phyloP scores from a whole-genome alignment of 2,888 invertebrate genomes.

The Caenorhabditis parvicauda region DNA sequence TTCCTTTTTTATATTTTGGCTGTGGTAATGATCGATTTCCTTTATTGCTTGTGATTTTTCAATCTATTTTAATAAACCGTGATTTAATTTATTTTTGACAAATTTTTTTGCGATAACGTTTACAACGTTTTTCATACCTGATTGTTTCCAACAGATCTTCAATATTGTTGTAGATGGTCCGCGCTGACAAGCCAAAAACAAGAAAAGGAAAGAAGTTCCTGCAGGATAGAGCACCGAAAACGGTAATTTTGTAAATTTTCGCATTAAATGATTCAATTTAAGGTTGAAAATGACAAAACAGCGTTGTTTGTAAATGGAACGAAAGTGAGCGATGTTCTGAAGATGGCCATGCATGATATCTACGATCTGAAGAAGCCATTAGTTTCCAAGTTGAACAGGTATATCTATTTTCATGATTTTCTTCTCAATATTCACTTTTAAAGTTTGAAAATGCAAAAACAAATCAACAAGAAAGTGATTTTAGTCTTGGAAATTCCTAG shows the following conservation, averaged over 20 bases:
- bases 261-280: not conserved
- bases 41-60: not conserved
- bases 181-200: slow-evolving; percentile 33
- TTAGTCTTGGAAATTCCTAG: too few relatives aligned
- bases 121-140: too few relatives aligned
- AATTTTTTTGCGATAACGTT: not conserved
- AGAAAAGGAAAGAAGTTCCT: slow-evolving; percentile 35
- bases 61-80: not conserved
- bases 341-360: slow-evolving; percentile 76
- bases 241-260: slow-evolving; percentile 8
- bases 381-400: slow-evolving; percentile 50
- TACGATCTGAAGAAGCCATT: slow-evolving; percentile 57
- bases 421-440: not conserved
- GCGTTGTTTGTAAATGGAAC: slow-evolving; percentile 69
- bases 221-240: slow-evolving; percentile 37
- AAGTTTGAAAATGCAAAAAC: not conserved
- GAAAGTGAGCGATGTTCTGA: slow-evolving; percentile 71
- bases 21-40: not conserved
- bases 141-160: too few relatives aligned
- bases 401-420: slow-evolving; percentile 7
- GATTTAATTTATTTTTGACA: not conserved
- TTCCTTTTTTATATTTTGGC: not conserved
- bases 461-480: too few relatives aligned
- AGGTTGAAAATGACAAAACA: slow-evolving; percentile 28
- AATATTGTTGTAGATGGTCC: slow-evolving; percentile 14